Percentiles rank a stretch among this genome's conserved stretches.
Conservation (phyloP, 2,113 vertebrate species). For the Cyanoramphus novaezelandiae region DNA sequence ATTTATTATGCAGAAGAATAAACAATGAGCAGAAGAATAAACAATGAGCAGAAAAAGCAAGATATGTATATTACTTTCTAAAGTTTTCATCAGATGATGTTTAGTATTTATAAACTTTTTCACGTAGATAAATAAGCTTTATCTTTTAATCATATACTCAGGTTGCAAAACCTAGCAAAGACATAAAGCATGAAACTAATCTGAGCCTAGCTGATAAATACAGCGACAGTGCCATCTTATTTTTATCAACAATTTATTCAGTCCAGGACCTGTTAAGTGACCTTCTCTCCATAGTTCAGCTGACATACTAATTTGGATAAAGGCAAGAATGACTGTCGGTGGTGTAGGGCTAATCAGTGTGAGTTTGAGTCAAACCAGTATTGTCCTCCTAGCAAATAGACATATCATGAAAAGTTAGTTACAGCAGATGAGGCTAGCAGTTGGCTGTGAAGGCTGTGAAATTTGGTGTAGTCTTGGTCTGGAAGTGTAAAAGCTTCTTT, state of each 20-base stretch:
- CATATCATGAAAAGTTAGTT: neutral
- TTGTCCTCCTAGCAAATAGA: neutral
- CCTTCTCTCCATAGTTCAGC: neutral
- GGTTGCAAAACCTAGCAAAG: neutral
- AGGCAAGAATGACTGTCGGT: neutral
- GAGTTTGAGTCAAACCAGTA: neutral
- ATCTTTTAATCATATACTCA: neutral
- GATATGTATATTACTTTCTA: neutral
- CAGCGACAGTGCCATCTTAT: neutral
- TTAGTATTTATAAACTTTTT: neutral
- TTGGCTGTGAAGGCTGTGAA: neutral
- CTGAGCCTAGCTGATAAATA: neutral
- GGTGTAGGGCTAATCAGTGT: neutral
- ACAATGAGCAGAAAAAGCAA: neutral
- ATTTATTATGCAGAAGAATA: neutral
- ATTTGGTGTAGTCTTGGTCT: neutral
- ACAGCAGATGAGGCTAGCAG: neutral
- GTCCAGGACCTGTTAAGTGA: neutral
- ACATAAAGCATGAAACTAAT: neutral
- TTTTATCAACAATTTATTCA: neutral
- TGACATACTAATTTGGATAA: neutral
- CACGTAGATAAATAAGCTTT: neutral
- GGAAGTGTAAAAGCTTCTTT: neutral
- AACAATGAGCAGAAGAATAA: neutral
- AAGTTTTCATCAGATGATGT: neutral